phyloP scores from a whole-genome alignment of 2,113 vertebrate genomes.

The Anolis carolinensis region DNA sequence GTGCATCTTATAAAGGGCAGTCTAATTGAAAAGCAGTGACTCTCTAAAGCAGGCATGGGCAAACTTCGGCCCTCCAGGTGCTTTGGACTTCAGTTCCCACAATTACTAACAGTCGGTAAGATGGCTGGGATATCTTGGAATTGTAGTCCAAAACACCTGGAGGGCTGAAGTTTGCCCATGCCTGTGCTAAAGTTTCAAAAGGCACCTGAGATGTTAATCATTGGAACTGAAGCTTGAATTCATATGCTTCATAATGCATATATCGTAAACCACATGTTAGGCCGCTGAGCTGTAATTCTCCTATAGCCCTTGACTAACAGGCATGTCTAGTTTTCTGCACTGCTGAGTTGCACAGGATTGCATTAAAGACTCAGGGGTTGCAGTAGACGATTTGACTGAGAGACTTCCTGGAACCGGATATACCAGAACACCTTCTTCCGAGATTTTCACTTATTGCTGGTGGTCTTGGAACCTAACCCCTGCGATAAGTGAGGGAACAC shows the following conservation, averaged over 20 bases:
- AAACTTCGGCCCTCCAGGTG: no score
- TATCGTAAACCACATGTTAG: not conserved
- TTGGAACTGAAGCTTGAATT: not conserved
- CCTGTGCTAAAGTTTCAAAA: no score
- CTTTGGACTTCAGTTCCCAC: no score
- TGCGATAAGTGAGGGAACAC: no score
- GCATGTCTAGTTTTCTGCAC: not conserved
- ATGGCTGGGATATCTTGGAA: no score
- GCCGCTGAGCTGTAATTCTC: not conserved
- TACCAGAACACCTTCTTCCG: not conserved
- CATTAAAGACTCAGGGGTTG: not conserved
- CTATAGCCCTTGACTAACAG: not conserved
- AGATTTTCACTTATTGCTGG: no score
- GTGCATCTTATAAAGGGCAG: not conserved
- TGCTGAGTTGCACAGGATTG: not conserved
- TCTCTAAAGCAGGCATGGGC: no score
- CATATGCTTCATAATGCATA: not conserved
- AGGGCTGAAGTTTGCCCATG: no score
- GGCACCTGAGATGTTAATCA: no score
- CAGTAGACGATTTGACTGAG: not conserved
- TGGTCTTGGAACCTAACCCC: no score
- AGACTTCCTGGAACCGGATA: not conserved
- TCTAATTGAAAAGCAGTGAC: not conserved
- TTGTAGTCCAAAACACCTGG: no score
- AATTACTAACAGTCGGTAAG: no score